Evolutionary conservation across 2,797 vertebrate genomes (phyloP).

Genomic region (Eurystomus glaucurus): DNA sequence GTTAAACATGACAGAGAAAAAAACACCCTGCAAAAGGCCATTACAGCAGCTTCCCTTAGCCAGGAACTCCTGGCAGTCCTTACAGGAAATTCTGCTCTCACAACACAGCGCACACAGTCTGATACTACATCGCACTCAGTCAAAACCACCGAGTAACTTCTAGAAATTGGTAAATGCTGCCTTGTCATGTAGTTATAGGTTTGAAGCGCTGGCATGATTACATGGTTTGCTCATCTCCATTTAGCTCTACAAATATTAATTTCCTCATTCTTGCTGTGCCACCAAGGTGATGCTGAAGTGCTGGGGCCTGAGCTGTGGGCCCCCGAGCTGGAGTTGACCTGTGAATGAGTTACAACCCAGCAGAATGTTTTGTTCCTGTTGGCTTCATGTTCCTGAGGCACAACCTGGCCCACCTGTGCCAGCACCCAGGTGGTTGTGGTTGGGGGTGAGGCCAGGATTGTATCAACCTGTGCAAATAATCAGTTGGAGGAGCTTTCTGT

Average conservation of each 20-base stretch:
- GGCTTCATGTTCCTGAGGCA: too few relatives aligned
- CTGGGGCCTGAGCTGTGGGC: too few relatives aligned
- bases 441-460: too few relatives aligned
- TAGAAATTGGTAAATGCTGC: background rate
- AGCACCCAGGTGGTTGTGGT: too few relatives aligned
- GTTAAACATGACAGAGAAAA: background rate
- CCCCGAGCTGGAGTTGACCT: too few relatives aligned
- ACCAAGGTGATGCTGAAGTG: background rate
- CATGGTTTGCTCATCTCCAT: background rate
- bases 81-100: background rate
- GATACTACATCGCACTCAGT: rapidly evolving
- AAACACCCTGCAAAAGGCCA: background rate
- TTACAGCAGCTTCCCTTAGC: background rate
- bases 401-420: too few relatives aligned
- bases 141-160: background rate
- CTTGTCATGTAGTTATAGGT: too few relatives aligned
- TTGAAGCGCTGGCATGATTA: background rate
- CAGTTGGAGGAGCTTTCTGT: too few relatives aligned
- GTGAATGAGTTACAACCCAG: too few relatives aligned
- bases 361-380: too few relatives aligned
- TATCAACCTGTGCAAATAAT: too few relatives aligned
- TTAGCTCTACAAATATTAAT: background rate
- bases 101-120: background rate
- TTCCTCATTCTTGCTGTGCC: background rate
- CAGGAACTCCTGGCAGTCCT: background rate